A percentile compares a stretch with the other conserved stretches of the same genome.
Conservation (phyloP, 2,797 vertebrate genomes). For the Halcyon smyrnensis region DNA sequence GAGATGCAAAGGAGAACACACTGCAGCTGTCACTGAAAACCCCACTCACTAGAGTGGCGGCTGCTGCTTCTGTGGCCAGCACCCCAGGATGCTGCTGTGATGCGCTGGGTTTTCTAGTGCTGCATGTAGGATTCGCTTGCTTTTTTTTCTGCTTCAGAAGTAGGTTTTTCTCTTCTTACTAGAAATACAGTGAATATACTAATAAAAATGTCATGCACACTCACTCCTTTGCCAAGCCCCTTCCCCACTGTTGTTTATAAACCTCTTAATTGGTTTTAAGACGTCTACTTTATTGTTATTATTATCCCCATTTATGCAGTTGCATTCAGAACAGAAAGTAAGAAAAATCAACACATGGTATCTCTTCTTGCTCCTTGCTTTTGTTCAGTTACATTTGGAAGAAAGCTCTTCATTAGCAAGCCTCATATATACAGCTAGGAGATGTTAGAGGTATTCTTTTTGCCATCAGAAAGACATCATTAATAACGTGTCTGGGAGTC, state of each 20-base stretch:
- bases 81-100: neutral
- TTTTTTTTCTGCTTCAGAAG: neutral
- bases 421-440: neutral
- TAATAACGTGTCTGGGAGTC: neutral
- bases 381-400: neutral
- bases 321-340: neutral
- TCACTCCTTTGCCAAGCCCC: neutral
- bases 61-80: neutral
- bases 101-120: neutral
- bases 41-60: neutral
- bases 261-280: neutral
- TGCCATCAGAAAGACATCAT: neutral
- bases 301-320: neutral
- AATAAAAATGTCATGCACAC: neutral
- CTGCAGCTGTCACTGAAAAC: neutral
- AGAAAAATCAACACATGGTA: neutral
- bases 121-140: neutral
- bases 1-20: neutral
- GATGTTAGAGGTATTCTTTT: neutral
- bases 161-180: neutral
- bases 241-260: neutral
- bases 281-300: neutral
- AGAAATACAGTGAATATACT: neutral
- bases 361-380: neutral
- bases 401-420: neutral